These are phyloP conservation scores for Eulithis testata DNA, from an alignment of 2,888 invertebrate species.

Conservation along the genomic window DNA sequence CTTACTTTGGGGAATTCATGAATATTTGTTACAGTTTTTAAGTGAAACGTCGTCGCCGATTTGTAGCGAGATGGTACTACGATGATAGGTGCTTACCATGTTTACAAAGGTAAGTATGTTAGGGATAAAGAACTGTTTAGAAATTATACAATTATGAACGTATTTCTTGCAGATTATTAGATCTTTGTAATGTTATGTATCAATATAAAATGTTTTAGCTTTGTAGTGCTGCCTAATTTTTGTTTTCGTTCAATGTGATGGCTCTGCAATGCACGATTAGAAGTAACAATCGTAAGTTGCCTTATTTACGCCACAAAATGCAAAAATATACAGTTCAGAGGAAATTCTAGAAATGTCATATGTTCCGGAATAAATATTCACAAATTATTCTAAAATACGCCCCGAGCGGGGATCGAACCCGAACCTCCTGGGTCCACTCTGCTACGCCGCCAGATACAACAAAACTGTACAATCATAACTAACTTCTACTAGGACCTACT, in stretches of 20 bases:
- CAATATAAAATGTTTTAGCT: not conserved
- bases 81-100: constrained; percentile 64
- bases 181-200: constrained; percentile 12
- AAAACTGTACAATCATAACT: too few species aligned
- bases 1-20: constrained; percentile 78
- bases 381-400: not conserved
- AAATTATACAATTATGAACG: constrained; percentile 10
- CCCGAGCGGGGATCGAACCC: not conserved
- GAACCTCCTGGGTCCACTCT: not conserved
- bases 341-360: too few species aligned
- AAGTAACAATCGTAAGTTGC: not conserved
- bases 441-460: too few species aligned
- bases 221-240: not conserved
- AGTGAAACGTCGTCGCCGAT: constrained; percentile 75
- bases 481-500: too few species aligned
- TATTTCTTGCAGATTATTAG: constrained; percentile 21
- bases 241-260: not conserved
- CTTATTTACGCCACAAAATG: not conserved
- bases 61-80: constrained; percentile 61
- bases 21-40: constrained; percentile 84
- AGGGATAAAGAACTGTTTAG: constrained; percentile 34
- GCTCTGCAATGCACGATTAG: not conserved
- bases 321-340: too few species aligned
- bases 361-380: not conserved
- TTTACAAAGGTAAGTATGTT: constrained; percentile 70